Evolutionary conservation across 1,140 invertebrate genomes (phyloP).

Genomic region (Pseudobourletiella spinata): DNA sequence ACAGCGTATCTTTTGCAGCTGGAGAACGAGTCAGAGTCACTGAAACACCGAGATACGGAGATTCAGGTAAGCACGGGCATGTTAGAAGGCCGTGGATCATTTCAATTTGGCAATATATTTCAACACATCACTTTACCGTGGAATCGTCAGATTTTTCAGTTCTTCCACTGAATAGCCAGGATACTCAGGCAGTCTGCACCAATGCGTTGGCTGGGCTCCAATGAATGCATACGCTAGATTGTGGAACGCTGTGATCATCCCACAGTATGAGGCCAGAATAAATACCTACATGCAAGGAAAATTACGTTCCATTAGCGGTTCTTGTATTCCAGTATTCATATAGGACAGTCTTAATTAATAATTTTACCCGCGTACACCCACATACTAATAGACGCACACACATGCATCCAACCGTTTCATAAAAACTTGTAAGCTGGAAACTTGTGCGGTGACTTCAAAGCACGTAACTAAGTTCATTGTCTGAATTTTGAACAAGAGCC

Average conservation of each 20-base stretch:
- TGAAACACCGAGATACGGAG: background rate
- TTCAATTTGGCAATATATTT: background rate
- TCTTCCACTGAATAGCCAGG: slow-evolving; percentile 4
- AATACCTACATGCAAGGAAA: slow-evolving; percentile 29
- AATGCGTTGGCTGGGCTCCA: slow-evolving; percentile 31
- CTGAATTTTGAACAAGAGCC: too few species aligned
- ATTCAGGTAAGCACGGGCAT: too few species aligned
- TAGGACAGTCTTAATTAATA: too few species aligned
- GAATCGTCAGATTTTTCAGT: slow-evolving; percentile 28
- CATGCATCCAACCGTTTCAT: too few species aligned
- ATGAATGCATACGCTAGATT: slow-evolving; percentile 35
- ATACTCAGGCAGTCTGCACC: slow-evolving; percentile 23
- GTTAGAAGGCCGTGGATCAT: too few species aligned
- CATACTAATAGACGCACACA: too few species aligned
- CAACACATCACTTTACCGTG: slow-evolving; percentile 16
- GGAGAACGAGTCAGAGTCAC: slow-evolving; percentile 10
- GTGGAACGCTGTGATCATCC: slow-evolving; percentile 29
- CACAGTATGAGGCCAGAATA: slow-evolving; percentile 24
- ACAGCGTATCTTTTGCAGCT: slow-evolving; percentile 11
- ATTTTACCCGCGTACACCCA: too few species aligned
- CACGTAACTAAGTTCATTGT: too few species aligned
- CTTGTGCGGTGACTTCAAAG: too few species aligned
- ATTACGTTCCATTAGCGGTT: too few species aligned
- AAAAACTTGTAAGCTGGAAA: too few species aligned
- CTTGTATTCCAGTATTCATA: too few species aligned